Evolutionary conservation across 2,113 vertebrate species (phyloP).

Genomic region (Paratilapia polleni): DNA sequence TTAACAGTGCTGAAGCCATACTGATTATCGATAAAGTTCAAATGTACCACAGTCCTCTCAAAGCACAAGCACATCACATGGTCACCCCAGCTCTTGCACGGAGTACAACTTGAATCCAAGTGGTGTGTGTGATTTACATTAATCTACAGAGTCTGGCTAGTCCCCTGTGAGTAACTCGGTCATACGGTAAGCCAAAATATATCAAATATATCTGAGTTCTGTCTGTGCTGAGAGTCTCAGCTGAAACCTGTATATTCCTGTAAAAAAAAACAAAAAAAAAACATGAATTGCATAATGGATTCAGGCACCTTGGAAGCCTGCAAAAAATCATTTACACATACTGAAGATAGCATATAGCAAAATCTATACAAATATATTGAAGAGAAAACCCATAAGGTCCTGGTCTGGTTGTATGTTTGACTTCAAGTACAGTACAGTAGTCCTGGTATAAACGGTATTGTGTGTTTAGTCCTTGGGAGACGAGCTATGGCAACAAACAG

Average conservation of each 20-base stretch:
- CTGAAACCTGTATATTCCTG: slow-evolving; percentile 64
- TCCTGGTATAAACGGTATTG: slow-evolving; percentile 22
- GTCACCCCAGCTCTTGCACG: slow-evolving; percentile 28
- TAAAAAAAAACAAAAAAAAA: too few species aligned
- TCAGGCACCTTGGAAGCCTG: slow-evolving; percentile 9
- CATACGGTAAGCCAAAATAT: slow-evolving; percentile 9
- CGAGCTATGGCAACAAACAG: slow-evolving; percentile 37
- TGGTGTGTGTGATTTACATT: neutral
- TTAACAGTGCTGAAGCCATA: slow-evolving; percentile 72
- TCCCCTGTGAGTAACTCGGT: neutral
- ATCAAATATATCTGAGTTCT: slow-evolving; percentile 18
- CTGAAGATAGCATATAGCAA: slow-evolving; percentile 50
- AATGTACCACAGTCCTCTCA: slow-evolving; percentile 36
- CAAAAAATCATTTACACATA: slow-evolving; percentile 6
- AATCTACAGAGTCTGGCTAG: neutral
- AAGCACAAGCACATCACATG: slow-evolving; percentile 44
- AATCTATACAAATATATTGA: slow-evolving; percentile 50
- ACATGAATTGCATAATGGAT: slow-evolving; percentile 70
- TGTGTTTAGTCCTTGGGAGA: slow-evolving; percentile 62
- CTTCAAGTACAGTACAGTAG: slow-evolving; percentile 67
- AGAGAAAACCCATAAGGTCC: neutral
- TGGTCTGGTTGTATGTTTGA: slow-evolving; percentile 15
- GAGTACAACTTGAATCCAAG: neutral
- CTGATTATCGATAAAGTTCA: slow-evolving; percentile 44
- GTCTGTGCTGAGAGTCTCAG: slow-evolving; percentile 45